Percentiles rank a stretch among this genome's conserved stretches.
Evolutionary conservation across 2,888 invertebrate genomes (phyloP).

Genomic region (Tetrapedia diversipes): DNA sequence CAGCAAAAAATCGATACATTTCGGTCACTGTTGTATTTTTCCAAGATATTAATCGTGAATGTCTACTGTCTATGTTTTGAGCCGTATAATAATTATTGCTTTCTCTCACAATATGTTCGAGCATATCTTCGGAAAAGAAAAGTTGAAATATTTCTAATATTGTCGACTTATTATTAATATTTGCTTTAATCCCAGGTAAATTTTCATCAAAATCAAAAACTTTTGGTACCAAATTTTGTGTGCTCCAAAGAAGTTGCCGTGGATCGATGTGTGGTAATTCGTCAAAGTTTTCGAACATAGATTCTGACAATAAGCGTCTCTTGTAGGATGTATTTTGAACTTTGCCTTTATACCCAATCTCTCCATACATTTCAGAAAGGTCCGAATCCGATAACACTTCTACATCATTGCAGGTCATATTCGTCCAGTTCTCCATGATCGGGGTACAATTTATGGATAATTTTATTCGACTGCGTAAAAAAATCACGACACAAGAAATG

Average conservation of each 20-base stretch:
- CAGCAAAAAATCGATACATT: no score
- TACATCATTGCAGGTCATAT: no score
- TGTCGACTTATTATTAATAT: constrained; percentile 23
- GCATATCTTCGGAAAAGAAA: constrained; percentile 21
- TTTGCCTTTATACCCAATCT: no score
- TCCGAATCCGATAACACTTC: no score
- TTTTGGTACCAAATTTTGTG: constrained; percentile 24
- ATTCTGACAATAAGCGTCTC: no score
- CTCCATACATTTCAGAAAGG: no score
- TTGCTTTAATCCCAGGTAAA: constrained; percentile 5
- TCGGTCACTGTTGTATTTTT: neutral
- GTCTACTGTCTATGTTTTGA: neutral
- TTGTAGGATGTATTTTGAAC: no score
- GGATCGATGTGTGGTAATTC: constrained; percentile 24
- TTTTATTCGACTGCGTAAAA: no score
- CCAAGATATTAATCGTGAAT: neutral
- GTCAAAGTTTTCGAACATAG: constrained; percentile 6
- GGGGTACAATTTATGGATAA: no score
- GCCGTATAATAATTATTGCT: constrained; percentile 9
- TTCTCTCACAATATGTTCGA: constrained; percentile 22
- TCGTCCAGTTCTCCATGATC: no score
- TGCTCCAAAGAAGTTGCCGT: constrained; percentile 24
- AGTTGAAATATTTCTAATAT: constrained; percentile 28
- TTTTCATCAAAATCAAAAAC: constrained; percentile 33
- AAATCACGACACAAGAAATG: no score